Percentiles rank a stretch among this genome's conserved stretches.
phyloP scores from a whole-genome alignment of 1,140 invertebrate genomes.

The Chrysomallon squamiferum region DNA sequence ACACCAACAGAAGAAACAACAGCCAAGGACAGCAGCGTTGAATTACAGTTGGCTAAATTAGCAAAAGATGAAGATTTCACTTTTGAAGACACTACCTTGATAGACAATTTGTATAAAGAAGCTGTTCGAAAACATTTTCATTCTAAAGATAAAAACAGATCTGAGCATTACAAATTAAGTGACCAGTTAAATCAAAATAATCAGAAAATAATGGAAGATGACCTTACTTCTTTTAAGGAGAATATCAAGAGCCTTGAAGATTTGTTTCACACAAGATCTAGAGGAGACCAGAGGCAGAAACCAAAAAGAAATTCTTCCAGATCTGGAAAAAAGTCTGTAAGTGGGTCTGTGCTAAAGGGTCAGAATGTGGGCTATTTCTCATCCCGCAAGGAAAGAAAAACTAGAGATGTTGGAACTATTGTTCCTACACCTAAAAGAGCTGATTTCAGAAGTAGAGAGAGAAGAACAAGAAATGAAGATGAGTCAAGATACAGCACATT shows the following conservation, averaged over 20 bases:
- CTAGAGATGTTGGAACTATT: slow-evolving; percentile 39
- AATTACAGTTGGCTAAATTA: slow-evolving; percentile 23
- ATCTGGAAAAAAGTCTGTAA: no score
- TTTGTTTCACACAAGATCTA: no score
- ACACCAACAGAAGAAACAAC: slow-evolving; percentile 31
- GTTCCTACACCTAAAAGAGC: slow-evolving; percentile 41
- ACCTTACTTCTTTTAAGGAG: no score
- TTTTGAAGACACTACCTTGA: slow-evolving; percentile 14
- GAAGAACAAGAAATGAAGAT: slow-evolving; percentile 21
- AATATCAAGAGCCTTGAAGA: no score
- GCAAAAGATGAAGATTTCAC: slow-evolving; percentile 8
- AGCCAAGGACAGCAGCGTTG: slow-evolving; percentile 45
- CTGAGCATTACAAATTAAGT: slow-evolving; percentile 9
- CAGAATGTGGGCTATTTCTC: no score
- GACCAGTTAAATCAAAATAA: no score
- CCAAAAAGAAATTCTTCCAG: no score
- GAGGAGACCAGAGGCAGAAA: no score
- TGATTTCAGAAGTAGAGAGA: slow-evolving; percentile 17
- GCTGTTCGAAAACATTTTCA: slow-evolving; percentile 4
- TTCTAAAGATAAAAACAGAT: background rate
- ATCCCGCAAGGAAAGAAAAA: background rate
- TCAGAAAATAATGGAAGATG: no score
- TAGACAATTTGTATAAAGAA: slow-evolving; percentile 5
- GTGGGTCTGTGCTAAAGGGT: no score
- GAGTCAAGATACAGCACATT: slow-evolving; percentile 9